Base-by-base conservation (phyloP, 2,888 invertebrate genomes). In the Cephus runcator region DNA sequence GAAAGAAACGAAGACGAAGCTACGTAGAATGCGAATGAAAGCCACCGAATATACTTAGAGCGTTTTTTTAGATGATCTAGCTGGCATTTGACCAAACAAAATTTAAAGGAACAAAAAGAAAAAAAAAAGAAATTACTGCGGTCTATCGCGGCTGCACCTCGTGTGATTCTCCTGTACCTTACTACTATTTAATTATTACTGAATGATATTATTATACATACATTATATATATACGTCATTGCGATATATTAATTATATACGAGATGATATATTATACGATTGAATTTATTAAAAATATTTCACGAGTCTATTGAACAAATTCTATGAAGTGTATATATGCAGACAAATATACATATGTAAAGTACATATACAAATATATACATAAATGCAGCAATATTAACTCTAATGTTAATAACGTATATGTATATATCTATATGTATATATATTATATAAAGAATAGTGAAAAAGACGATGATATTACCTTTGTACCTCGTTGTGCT, bases 141-240 rank as follows among this genome's bases (percentile, higher is more conserved):
- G 78, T 75, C 76, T 35, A 30, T 69, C 56, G 68, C 73, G 78
- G 76, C 85, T 81, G 77, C 84, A 83, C 80, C 83, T 87, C 85
- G 83, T 86, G 89, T 90, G 89, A 90, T 88, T 88, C 83, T 88
- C 84, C 87, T 82, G 87, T 89, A 90, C 90, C 88, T 90, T 88
- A 88, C 81, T 88, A 88, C 81, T 84, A 77, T 79, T 82, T 81
- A 81, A 84, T 80, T 82, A 84, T 79, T 77, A 81, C 82, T 79
- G 78, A 69, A 80, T 78, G 77, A 79, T 73, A 80, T 77, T 73
- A 76, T 74, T 77, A 80, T 79, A 78, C 40, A 79, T 80, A 78
- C 75, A 40, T 73, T 77, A 69, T 69, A 74, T 23, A 75, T 69
- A 75, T 75, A 56, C 23, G 78, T 77, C 69, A 69, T 68, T 75